Base-by-base conservation (phyloP, 2,888 invertebrate species). In the Odiellus spinosus region DNA sequence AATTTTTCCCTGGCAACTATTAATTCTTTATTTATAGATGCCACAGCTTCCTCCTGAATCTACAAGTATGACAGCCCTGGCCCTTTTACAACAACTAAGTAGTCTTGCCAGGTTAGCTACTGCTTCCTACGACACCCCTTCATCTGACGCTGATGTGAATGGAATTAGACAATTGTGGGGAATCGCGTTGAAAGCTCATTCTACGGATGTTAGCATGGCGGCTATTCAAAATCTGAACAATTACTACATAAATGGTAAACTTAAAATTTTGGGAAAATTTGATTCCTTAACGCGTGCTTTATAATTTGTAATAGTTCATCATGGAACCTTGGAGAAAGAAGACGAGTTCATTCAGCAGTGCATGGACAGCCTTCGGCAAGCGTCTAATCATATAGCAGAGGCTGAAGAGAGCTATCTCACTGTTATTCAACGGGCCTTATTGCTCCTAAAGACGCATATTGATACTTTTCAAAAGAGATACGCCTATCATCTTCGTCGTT, bases 161-260 rank as follows among this genome's bases (percentile, higher is more conserved):
- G 88, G 87, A 12, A 90, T 91, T 83, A 84, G 86, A 65, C 87
- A 90, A 59, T 70, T 91, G 56, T 93, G 91, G 90, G 84, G 84
- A 65, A 88, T 93, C 51, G 91, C 91, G 0, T 70, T 93, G 3
- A 72, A 83, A 55, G 90, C 91, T 2, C 80, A 80, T 56, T 88
- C 83, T 63, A 88, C 88, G 46, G 90, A 91, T 62, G 91, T 93
- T 2, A 88, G 88, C 54, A 79, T 90, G 77, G 83, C 88, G 3
- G 90, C 91, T 1, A 91, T 91, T 57, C 87, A 90, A 63, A 88
- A 88, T 63, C 73, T 93, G 47, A 93, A 91, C 65, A 81, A 82
- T 61, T 90, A 87, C 66, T 93, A 91, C 67, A 87, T 91, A 77
- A 84, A 86, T 55, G 64, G 61, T 60, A 53, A 56, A 56, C 55